Evolutionary conservation across 2,113 vertebrate genomes (phyloP).

Genomic region (Meriones unguiculatus): DNA sequence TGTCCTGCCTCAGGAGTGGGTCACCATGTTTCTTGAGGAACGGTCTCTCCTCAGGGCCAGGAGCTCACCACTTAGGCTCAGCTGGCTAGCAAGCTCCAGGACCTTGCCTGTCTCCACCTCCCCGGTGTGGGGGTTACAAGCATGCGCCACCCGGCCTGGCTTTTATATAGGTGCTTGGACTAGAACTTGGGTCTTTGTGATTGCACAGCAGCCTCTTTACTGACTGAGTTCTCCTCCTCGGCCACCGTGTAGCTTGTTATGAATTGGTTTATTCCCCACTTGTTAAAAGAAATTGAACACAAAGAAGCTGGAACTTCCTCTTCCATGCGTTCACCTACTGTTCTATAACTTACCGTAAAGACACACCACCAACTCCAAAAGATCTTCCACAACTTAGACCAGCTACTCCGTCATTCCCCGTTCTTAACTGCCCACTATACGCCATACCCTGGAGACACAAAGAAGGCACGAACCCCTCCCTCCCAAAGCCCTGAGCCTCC

Average conservation of each 20-base stretch:
- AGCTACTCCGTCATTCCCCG: background rate
- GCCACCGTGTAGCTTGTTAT: background rate
- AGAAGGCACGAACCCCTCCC: background rate
- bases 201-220: too few relatives aligned
- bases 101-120: background rate
- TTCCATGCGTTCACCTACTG: background rate
- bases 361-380: background rate
- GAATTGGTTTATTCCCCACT: background rate
- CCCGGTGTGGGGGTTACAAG: background rate
- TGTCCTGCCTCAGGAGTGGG: background rate
- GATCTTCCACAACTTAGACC: background rate
- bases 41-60: too few relatives aligned
- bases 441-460: background rate
- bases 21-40: background rate
- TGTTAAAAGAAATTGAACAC: background rate
- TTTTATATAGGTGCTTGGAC: background rate
- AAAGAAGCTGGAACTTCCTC: background rate
- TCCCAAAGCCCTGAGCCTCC: background rate
- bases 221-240: too few relatives aligned
- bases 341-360: slow-evolving; percentile 9
- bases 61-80: background rate
- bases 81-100: background rate
- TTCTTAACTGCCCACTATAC: background rate
- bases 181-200: background rate
- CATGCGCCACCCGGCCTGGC: background rate